phyloP scores from a whole-genome alignment of 2,888 invertebrate species.

The Drosophila lacicola region DNA sequence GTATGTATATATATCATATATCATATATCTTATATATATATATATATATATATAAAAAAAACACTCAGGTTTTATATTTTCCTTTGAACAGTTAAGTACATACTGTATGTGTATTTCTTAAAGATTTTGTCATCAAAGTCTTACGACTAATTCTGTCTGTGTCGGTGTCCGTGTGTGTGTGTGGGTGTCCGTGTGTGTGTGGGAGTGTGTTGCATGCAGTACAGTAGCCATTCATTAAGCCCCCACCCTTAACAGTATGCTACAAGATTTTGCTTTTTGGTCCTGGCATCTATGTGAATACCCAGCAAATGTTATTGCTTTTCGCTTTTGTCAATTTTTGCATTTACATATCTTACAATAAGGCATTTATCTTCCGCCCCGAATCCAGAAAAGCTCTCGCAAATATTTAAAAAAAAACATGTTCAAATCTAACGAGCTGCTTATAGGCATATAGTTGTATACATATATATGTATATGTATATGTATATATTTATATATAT shows the following conservation, averaged over 20 bases:
- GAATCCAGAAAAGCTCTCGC: not conserved
- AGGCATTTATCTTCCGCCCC: constrained; percentile 23
- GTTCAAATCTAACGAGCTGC: no score
- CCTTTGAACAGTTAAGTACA: constrained; percentile 43
- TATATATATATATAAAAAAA: constrained; percentile 20
- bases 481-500: not conserved
- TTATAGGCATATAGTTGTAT: not conserved
- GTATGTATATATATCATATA: constrained; percentile 2
- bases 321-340: constrained; percentile 6
- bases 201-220: not conserved
- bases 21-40: not conserved
- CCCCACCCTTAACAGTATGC: constrained; percentile 2
- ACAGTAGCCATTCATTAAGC: not conserved
- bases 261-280: constrained; percentile 27
- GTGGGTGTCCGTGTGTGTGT: not conserved
- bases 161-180: not conserved
- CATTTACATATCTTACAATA: constrained; percentile 44
- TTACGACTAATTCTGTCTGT: not conserved
- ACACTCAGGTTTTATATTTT: constrained; percentile 31
- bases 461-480: not conserved
- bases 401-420: not conserved
- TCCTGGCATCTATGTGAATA: constrained; percentile 29
- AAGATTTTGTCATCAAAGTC: constrained; percentile 4
- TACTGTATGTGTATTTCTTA: constrained; percentile 25
- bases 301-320: constrained; percentile 47